These are phyloP conservation scores for Micoletzkya japonica DNA, from an alignment of 2,888 invertebrate species.

Conservation along the genomic window DNA sequence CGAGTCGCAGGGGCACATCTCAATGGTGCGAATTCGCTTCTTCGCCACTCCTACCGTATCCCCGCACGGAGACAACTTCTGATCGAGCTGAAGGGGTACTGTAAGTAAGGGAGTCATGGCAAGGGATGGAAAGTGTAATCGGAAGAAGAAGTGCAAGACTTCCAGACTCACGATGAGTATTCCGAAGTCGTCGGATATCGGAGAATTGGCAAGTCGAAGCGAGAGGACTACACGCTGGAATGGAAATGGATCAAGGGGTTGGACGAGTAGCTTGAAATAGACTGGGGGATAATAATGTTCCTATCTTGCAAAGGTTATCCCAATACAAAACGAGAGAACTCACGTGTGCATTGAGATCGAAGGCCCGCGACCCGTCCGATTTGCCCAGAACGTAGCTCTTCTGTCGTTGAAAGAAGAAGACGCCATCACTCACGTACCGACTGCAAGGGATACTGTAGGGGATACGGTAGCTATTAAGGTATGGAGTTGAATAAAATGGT, in stretches of 20 bases:
- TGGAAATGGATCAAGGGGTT: too few species aligned
- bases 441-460: background rate
- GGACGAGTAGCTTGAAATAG: background rate
- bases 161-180: background rate
- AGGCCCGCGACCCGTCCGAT: slow-evolving; percentile 17
- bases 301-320: background rate
- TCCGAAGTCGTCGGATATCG: slow-evolving; percentile 9
- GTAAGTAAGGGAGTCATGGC: too few species aligned
- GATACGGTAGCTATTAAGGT: background rate
- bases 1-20: slow-evolving; percentile 29
- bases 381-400: background rate
- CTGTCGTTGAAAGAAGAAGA: background rate
- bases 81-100: slow-evolving; percentile 24
- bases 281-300: background rate
- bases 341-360: slow-evolving; percentile 22
- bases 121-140: too few species aligned
- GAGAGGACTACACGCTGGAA: slow-evolving; percentile 8
- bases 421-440: background rate
- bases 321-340: too few species aligned
- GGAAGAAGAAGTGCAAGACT: too few species aligned
- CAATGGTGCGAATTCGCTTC: slow-evolving; percentile 22
- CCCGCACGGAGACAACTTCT: background rate
- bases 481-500: background rate
- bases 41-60: slow-evolving; percentile 4
- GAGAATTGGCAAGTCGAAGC: slow-evolving; percentile 4